phyloP scores from a whole-genome alignment of 30 jellyfish, hydroid and myxozoan species.

The Sanderia malayensis region DNA sequence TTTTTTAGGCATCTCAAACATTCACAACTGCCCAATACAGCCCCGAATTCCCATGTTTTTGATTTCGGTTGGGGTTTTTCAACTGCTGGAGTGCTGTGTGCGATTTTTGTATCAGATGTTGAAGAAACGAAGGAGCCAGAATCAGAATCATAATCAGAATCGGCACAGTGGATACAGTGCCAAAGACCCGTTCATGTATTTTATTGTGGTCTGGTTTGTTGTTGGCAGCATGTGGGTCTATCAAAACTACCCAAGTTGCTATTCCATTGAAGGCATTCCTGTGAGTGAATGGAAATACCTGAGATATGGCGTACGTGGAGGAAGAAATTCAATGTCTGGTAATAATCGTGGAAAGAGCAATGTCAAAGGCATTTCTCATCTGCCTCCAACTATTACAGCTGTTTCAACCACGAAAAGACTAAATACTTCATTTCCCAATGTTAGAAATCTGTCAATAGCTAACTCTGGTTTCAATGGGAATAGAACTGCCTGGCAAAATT shows the following conservation, averaged over 20 bases:
- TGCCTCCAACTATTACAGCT: too few relatives aligned
- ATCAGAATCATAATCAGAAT: conserved; percentile 30
- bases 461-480: too few relatives aligned
- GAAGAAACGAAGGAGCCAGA: conserved; percentile 37
- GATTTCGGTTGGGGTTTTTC: conserved; percentile 74
- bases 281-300: too few relatives aligned
- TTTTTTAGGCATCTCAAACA: conserved; percentile 52
- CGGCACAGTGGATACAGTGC: conserved; percentile 51
- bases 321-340: too few relatives aligned
- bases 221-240: conserved; percentile 96
- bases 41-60: conserved; percentile 76
- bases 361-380: too few relatives aligned
- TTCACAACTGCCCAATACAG: conserved; percentile 86
- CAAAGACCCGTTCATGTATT: conserved; percentile 78
- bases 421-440: too few relatives aligned
- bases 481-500: too few relatives aligned
- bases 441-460: too few relatives aligned
- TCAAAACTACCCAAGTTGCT: conserved; percentile 75
- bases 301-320: too few relatives aligned
- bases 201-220: conserved; percentile 81
- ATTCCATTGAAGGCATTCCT: neutral
- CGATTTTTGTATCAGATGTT: conserved; percentile 56
- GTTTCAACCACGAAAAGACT: too few relatives aligned
- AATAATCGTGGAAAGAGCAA: too few relatives aligned
- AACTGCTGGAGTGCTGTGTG: conserved; percentile 74